Evolutionary conservation across 2,888 invertebrate genomes (phyloP).

Genomic region (Drosophila neutralis): DNA sequence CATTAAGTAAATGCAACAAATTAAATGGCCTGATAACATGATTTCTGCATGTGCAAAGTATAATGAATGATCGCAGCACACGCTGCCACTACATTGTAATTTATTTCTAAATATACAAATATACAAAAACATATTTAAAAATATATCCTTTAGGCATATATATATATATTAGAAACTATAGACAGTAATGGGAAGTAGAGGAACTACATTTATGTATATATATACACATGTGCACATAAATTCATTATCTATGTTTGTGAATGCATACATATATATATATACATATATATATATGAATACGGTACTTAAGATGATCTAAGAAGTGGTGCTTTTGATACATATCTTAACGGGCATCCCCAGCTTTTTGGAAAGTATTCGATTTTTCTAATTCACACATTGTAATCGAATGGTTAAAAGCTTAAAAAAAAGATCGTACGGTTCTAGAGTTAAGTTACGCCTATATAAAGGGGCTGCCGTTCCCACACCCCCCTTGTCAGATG

Average conservation of each 20-base stretch:
- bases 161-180: neutral
- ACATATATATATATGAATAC: neutral
- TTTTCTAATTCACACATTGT: neutral
- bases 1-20: constrained; percentile 19
- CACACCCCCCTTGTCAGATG: too few relatives aligned
- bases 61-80: neutral
- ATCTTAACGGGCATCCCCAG: neutral
- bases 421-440: too few relatives aligned
- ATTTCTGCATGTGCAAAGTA: constrained; percentile 14
- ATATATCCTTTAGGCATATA: neutral
- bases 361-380: neutral
- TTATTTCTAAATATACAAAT: neutral
- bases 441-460: too few relatives aligned
- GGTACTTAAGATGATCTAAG: neutral
- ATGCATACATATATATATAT: neutral
- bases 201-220: neutral
- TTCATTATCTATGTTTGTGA: neutral
- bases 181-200: neutral
- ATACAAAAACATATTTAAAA: neutral
- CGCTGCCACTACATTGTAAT: constrained; percentile 15
- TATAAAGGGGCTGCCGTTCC: too few relatives aligned
- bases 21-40: constrained; percentile 30
- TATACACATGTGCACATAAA: neutral
- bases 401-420: neutral
- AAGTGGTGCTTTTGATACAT: neutral